Percentiles rank a stretch among this genome's conserved stretches.
Conservation (phyloP, 2,888 invertebrate species). For the Calephelis perditalis region DNA sequence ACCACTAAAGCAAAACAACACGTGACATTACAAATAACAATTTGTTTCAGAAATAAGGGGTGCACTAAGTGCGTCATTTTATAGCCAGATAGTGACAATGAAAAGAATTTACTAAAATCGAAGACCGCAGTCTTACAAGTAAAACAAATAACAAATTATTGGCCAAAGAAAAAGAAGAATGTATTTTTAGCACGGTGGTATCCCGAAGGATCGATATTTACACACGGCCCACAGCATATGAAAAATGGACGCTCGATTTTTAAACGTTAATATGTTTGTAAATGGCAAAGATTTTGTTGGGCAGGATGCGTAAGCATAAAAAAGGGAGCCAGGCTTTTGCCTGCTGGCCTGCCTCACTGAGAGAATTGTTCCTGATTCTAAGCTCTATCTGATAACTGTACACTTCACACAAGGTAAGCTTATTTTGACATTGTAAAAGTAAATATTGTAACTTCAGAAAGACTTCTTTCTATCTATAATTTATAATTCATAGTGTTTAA, state of each 20-base stretch:
- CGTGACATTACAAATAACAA: slow-evolving; percentile 40
- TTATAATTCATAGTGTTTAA: too few relatives aligned
- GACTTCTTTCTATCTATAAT: too few relatives aligned
- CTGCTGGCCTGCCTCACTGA: slow-evolving; percentile 65
- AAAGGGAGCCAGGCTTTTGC: slow-evolving; percentile 68
- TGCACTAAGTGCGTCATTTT: slow-evolving; percentile 70
- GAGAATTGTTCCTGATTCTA: slow-evolving; percentile 54
- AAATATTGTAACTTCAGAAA: neutral
- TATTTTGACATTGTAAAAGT: neutral
- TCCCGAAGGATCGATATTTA: slow-evolving; percentile 66
- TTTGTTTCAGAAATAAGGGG: slow-evolving; percentile 70
- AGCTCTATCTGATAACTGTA: slow-evolving; percentile 63
- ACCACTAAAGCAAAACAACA: slow-evolving; percentile 52
- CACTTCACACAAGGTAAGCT: slow-evolving; percentile 46
- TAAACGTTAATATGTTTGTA: slow-evolving; percentile 62
- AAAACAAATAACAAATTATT: slow-evolving; percentile 66
- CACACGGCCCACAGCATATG: slow-evolving; percentile 72
- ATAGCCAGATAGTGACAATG: slow-evolving; percentile 70
- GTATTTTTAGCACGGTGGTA: slow-evolving; percentile 67
- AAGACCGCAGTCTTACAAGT: slow-evolving; percentile 52
- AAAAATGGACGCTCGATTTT: slow-evolving; percentile 74
- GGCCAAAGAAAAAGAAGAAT: slow-evolving; percentile 73
- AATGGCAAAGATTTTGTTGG: slow-evolving; percentile 60
- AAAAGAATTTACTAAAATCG: slow-evolving; percentile 59
- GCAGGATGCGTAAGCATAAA: slow-evolving; percentile 76